Percentiles rank a stretch among this genome's conserved stretches.
phyloP scores from a whole-genome alignment of 2,113 vertebrate species.

The Hucho hucho region DNA sequence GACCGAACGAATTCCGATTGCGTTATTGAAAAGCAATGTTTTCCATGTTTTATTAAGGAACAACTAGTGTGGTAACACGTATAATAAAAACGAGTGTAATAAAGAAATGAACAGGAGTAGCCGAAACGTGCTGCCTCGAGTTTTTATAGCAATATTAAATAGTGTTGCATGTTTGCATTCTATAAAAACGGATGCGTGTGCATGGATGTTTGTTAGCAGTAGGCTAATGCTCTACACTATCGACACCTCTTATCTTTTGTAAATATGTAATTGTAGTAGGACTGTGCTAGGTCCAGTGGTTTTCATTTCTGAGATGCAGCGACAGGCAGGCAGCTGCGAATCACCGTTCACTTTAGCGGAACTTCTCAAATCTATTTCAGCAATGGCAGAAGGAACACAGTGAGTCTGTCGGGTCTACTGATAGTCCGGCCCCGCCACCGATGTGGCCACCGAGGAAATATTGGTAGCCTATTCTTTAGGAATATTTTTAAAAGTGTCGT shows the following conservation, averaged over 20 bases:
- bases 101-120: too few species aligned
- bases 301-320: background rate
- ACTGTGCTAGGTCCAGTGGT: background rate
- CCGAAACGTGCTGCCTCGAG: too few species aligned
- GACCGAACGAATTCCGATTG: too few species aligned
- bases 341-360: conserved; percentile 75
- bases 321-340: conserved; percentile 47
- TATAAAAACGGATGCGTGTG: too few species aligned
- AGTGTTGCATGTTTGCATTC: too few species aligned
- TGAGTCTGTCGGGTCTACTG: conserved; percentile 43
- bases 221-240: background rate
- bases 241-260: background rate
- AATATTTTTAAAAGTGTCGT: background rate
- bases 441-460: conserved; percentile 39
- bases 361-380: conserved; percentile 68
- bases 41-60: too few species aligned
- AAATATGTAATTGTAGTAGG: background rate
- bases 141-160: too few species aligned
- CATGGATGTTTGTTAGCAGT: background rate
- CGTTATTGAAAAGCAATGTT: too few species aligned
- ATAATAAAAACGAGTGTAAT: too few species aligned
- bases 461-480: conserved; percentile 8
- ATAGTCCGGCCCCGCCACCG: conserved; percentile 31
- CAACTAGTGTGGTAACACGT: too few species aligned
- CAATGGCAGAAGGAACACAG: conserved; percentile 39